phyloP scores from a whole-genome alignment of 2,797 vertebrate species.

The Enteromius unitaeniatus region DNA sequence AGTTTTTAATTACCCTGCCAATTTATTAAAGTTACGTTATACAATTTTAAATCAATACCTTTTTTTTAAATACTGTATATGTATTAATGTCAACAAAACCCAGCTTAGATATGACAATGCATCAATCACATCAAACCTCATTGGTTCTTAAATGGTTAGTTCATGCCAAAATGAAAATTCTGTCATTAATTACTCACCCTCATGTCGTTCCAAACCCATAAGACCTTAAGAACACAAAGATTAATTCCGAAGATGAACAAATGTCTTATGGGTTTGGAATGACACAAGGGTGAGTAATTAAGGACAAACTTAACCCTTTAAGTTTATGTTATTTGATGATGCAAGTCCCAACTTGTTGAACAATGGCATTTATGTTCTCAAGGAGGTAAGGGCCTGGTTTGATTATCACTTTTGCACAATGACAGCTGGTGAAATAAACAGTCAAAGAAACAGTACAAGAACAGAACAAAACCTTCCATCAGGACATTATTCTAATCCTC shows the following conservation, averaged over 20 bases:
- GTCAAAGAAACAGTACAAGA: background rate
- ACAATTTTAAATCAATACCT: background rate
- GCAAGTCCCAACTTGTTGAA: background rate
- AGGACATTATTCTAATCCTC: background rate
- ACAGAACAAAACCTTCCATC: background rate
- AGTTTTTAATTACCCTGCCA: no score
- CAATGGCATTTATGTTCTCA: background rate
- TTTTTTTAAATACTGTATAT: background rate
- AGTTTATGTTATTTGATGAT: background rate
- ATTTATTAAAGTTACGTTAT: background rate
- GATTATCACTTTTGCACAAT: background rate
- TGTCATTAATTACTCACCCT: no score
- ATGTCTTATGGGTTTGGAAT: background rate
- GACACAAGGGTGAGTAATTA: no score
- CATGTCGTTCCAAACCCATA: no score
- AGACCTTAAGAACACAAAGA: no score
- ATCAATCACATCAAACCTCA: background rate
- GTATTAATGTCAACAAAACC: background rate
- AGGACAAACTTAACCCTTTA: no score
- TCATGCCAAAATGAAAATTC: no score
- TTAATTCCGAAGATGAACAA: no score
- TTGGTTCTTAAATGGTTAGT: background rate
- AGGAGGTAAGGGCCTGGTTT: background rate
- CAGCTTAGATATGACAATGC: background rate
- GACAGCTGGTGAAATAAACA: background rate